Conservation (phyloP, 2,888 invertebrate genomes). For the Aspidiotus destructor region DNA sequence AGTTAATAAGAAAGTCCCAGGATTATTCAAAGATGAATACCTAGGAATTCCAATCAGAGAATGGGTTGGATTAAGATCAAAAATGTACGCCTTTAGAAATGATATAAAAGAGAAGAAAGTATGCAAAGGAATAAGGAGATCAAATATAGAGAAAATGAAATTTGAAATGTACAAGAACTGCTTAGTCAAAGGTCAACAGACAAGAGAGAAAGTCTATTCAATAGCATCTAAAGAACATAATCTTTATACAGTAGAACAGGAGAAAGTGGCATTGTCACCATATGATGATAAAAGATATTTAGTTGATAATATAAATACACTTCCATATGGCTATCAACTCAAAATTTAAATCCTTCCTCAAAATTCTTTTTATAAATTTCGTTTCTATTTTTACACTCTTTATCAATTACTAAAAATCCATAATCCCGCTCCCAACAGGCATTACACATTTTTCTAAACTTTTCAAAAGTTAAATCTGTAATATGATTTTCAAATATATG, state of each 20-base stretch:
- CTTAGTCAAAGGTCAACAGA: constrained; percentile 10
- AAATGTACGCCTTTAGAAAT: constrained; percentile 18
- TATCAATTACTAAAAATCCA: constrained; percentile 1
- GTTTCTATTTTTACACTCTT: neutral
- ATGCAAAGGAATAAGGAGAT: constrained; percentile 20
- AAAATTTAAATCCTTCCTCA: constrained; percentile 2
- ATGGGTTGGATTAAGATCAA: constrained; percentile 7
- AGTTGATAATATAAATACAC: constrained; percentile 16
- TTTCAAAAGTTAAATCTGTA: constrained; percentile 13
- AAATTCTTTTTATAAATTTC: constrained; percentile 2
- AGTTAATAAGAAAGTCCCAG: constrained; percentile 13
- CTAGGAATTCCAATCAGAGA: constrained; percentile 15
- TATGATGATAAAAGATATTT: constrained; percentile 24
- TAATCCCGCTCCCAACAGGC: neutral
- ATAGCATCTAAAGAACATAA: constrained; percentile 15
- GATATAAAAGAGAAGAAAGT: constrained; percentile 18
- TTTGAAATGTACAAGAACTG: constrained; percentile 14
- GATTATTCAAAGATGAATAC: constrained; percentile 22
- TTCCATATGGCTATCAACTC: constrained; percentile 22
- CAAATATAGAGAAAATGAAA: constrained; percentile 23
- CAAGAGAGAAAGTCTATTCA: constrained; percentile 14
- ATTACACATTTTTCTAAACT: constrained; percentile 6
- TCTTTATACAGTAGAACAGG: constrained; percentile 19
- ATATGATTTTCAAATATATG: constrained; percentile 9
- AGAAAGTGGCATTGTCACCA: constrained; percentile 20